Base-by-base conservation (phyloP, 2,113 vertebrate species). In the Pluvianellus socialis region DNA sequence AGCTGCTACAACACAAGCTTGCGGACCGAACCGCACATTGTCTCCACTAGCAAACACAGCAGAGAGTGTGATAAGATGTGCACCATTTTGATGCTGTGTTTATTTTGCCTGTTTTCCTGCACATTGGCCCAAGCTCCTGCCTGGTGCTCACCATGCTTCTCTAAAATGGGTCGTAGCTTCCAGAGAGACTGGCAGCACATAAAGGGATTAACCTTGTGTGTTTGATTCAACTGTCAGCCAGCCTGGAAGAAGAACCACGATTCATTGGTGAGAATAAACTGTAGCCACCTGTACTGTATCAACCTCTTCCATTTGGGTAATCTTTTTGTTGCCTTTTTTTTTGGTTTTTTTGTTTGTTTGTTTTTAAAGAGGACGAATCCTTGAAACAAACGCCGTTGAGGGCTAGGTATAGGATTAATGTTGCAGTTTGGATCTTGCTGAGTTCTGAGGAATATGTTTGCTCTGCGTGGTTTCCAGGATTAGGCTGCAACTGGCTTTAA, bases 401-500 rank as follows among this genome's bases (percentile, higher is more conserved):
- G 33, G 50, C 45, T 83, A 58, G 62, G 27, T 52, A 13, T 30
- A 50, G 77, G 23, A 82, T 81, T 65, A 63, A 79, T 50, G 56
- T 49, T 83, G 42, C 42, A 19, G 66, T 82, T 92, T 40, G 35
- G n/a, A 42, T 67, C 70, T 94, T 35, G 63, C 59, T 96, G 89
- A n/a, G 50, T 86, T 76, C 66, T 91, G 38, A 76, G 67, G 52
- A 88, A 62, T 62, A 20, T 28, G n/a, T 89, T 83, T 50, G 52
- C 79, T 85, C 86, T 59, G 74, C 3, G 1, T 85, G 75, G 47
- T 68, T 90, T 61, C 88, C 73, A 90, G 83, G 35, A 65, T 89
- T 91, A 89, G 40, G 47, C 66, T 82, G 71, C 77, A 79, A 12
- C 40, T 85, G 62, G 30, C 47, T 94, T 95, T 85, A 38, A 82